Conservation (phyloP, 2,888 invertebrate genomes). For the Pristionchus exspectatus region DNA sequence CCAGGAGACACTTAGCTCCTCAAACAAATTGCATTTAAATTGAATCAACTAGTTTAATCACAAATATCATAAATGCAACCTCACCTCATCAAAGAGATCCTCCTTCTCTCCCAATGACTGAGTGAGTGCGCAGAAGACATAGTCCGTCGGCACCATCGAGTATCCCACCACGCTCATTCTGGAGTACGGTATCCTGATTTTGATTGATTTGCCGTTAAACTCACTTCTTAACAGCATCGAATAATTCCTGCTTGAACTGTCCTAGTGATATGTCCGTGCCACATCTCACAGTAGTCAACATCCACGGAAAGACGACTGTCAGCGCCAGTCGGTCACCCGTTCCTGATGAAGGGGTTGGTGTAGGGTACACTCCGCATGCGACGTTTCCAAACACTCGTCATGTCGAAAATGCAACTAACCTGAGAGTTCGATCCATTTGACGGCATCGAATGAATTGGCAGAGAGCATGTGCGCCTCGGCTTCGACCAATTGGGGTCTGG, state of each 20-base stretch:
- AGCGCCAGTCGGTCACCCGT: constrained; percentile 50
- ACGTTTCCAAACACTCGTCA: not conserved
- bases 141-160: constrained; percentile 61
- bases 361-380: not conserved
- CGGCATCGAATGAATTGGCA: constrained; percentile 30
- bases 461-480: constrained; percentile 31
- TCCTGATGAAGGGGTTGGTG: not conserved
- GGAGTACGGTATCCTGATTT: not conserved
- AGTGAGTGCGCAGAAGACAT: constrained; percentile 64
- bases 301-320: constrained; percentile 66
- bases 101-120: constrained; percentile 62
- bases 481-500: constrained; percentile 22
- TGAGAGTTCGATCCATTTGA: constrained; percentile 41
- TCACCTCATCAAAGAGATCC: constrained; percentile 59
- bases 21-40: not conserved
- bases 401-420: not conserved
- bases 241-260: constrained; percentile 67
- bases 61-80: not conserved
- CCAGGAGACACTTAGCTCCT: constrained; percentile 33
- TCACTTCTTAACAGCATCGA: constrained; percentile 64
- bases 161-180: constrained; percentile 60
- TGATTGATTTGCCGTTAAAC: not conserved
- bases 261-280: constrained; percentile 62
- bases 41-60: not conserved
- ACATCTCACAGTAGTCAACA: constrained; percentile 64